Evolutionary conservation across 1,140 invertebrate species (phyloP).

Genomic region (Drusus annulatus): DNA sequence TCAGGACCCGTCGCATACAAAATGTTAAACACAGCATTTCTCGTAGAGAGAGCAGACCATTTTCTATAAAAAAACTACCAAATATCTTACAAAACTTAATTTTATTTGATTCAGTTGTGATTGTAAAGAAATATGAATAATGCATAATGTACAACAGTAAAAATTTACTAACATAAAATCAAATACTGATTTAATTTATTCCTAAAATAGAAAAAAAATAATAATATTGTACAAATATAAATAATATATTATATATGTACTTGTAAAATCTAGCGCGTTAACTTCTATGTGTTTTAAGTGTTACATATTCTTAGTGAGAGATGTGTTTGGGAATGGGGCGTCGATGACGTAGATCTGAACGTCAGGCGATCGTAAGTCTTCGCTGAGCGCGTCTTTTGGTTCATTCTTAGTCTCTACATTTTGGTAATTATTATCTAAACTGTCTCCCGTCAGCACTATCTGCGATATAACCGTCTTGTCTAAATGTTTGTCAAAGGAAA

Average conservation of each 20-base stretch:
- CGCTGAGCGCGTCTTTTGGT: slow-evolving; percentile 47
- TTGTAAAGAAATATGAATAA: slow-evolving; percentile 15
- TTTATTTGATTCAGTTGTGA: slow-evolving; percentile 10
- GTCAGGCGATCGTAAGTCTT: slow-evolving; percentile 41
- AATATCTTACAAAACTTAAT: slow-evolving; percentile 30
- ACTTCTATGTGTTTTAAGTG: not conserved
- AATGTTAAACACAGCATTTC: no score
- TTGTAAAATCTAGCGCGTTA: not conserved
- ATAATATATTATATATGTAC: no score
- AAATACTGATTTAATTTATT: slow-evolving; percentile 35
- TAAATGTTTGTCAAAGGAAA: slow-evolving; percentile 54
- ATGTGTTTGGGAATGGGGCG: slow-evolving; percentile 3
- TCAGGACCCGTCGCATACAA: no score
- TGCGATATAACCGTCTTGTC: slow-evolving; percentile 54
- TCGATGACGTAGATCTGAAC: slow-evolving; percentile 53
- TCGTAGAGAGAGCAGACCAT: no score
- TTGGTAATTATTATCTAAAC: slow-evolving; percentile 47
- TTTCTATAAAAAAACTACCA: slow-evolving; percentile 8
- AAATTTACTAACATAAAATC: not conserved
- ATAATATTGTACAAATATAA: not conserved
- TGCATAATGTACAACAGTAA: slow-evolving; percentile 18
- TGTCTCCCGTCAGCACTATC: slow-evolving; percentile 46
- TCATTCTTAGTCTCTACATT: slow-evolving; percentile 56
- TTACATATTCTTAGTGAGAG: slow-evolving; percentile 12
- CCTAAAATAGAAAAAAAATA: slow-evolving; percentile 23